Evolutionary conservation across 2,113 vertebrate species (phyloP).

Genomic region (Vireo altiloquus): DNA sequence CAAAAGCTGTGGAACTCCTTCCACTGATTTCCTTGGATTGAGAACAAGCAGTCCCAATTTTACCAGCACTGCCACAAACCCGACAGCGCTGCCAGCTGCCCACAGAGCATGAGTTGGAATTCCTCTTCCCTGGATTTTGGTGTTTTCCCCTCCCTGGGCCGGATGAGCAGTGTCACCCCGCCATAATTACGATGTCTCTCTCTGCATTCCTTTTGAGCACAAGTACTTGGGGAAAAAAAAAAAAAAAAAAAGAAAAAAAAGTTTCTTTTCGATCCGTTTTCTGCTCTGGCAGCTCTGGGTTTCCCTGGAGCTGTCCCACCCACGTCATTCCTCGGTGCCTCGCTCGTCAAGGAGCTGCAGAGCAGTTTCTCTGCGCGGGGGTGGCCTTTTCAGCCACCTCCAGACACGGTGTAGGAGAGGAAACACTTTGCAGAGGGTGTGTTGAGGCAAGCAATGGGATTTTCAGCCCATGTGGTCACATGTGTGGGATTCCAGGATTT

Average conservation of each 20-base stretch:
- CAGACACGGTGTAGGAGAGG: accelerated
- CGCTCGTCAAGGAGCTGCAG: not conserved
- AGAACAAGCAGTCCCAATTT: not conserved
- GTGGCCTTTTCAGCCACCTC: not conserved
- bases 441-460: not conserved
- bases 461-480: not conserved
- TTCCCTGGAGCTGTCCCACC: not conserved
- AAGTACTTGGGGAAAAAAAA: not conserved
- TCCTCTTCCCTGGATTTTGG: not conserved
- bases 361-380: not conserved
- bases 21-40: not conserved
- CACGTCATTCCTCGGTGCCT: not conserved
- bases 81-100: not conserved
- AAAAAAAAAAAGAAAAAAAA: not conserved
- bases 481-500: not conserved
- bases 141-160: not conserved
- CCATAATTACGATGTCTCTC: not conserved
- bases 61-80: not conserved
- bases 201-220: accelerated
- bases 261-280: not conserved
- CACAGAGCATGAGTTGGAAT: not conserved
- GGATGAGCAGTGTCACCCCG: accelerated
- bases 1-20: not conserved
- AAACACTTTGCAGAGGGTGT: not conserved
- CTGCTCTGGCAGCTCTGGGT: not conserved